phyloP scores from a whole-genome alignment of 2,113 vertebrate genomes.

The Carassius auratus region DNA sequence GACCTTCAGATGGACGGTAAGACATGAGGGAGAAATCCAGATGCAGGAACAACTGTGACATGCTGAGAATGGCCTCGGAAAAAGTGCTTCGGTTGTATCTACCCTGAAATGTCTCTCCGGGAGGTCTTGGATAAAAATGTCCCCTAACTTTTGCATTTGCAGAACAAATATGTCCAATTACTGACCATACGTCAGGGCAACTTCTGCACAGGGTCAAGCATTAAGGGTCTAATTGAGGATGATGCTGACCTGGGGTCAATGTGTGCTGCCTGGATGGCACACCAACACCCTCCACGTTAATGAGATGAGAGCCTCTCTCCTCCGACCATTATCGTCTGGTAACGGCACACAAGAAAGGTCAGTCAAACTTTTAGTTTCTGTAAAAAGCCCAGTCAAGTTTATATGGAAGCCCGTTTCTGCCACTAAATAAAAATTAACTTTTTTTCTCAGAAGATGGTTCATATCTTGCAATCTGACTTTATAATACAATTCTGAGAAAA shows the following conservation, averaged over 20 bases:
- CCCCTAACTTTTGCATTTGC: not conserved
- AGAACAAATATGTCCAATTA: not conserved
- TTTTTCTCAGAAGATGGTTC: too few relatives aligned
- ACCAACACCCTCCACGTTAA: constrained; percentile 87
- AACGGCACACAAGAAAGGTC: constrained; percentile 16
- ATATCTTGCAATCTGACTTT: too few relatives aligned
- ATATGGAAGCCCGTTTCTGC: too few relatives aligned
- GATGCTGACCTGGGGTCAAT: constrained; percentile 53
- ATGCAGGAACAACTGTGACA: not conserved
- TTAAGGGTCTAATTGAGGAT: not conserved
- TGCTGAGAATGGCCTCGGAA: not conserved
- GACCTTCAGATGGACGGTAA: not conserved
- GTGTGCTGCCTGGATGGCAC: constrained; percentile 84
- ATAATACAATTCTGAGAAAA: too few relatives aligned
- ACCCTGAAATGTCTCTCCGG: not conserved
- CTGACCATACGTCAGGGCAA: not conserved
- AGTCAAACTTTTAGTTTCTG: not conserved
- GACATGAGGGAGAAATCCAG: not conserved
- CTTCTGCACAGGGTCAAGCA: not conserved
- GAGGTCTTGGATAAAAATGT: not conserved
- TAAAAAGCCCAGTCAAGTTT: not conserved
- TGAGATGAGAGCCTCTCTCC: constrained; percentile 79
- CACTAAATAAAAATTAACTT: too few relatives aligned
- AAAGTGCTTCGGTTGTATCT: not conserved
- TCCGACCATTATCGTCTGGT: constrained; percentile 62